A percentile compares a stretch with the other conserved stretches of the same genome.
These are phyloP conservation scores for Asteroscopus sphinx DNA, from an alignment of 2,888 invertebrate species.

Conservation along the genomic window DNA sequence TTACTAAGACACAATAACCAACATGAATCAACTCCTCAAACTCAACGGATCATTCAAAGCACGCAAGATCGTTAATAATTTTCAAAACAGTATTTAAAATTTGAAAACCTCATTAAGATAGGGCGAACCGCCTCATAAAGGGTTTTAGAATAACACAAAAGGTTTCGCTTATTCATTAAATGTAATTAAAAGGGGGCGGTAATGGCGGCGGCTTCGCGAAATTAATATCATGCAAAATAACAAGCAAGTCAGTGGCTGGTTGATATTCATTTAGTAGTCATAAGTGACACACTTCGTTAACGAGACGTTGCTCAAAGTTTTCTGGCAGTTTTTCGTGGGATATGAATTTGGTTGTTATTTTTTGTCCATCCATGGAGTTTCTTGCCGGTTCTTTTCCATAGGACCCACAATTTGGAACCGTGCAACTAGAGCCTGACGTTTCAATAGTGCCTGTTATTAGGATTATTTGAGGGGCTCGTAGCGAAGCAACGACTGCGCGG, in stretches of 20 bases:
- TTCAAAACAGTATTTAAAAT: slow-evolving; percentile 84
- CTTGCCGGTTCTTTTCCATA: too few relatives aligned
- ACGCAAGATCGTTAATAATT: slow-evolving; percentile 80
- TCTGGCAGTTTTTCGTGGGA: slow-evolving; percentile 30
- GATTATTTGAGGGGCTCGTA: too few relatives aligned
- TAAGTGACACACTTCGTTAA: slow-evolving; percentile 48
- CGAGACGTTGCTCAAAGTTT: slow-evolving; percentile 37
- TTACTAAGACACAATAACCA: too few relatives aligned
- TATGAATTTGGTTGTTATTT: background rate
- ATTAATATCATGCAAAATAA: slow-evolving; percentile 78
- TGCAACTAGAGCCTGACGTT: too few relatives aligned
- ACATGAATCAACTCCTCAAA: slow-evolving; percentile 13
- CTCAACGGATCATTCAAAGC: slow-evolving; percentile 36
- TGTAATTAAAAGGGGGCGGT: slow-evolving; percentile 84
- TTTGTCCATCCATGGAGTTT: too few relatives aligned
- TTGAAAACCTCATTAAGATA: slow-evolving; percentile 87
- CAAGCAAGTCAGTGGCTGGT: slow-evolving; percentile 63
- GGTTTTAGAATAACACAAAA: slow-evolving; percentile 83
- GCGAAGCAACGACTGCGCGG: too few relatives aligned
- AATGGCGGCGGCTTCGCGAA: slow-evolving; percentile 75
- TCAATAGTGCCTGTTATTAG: too few relatives aligned
- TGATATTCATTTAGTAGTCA: slow-evolving; percentile 49
- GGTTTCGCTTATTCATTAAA: slow-evolving; percentile 89
- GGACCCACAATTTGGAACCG: too few relatives aligned
- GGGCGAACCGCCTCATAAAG: slow-evolving; percentile 79